Evolutionary conservation across 1,140 invertebrate species (phyloP).

Genomic region (Aethina tumida): DNA sequence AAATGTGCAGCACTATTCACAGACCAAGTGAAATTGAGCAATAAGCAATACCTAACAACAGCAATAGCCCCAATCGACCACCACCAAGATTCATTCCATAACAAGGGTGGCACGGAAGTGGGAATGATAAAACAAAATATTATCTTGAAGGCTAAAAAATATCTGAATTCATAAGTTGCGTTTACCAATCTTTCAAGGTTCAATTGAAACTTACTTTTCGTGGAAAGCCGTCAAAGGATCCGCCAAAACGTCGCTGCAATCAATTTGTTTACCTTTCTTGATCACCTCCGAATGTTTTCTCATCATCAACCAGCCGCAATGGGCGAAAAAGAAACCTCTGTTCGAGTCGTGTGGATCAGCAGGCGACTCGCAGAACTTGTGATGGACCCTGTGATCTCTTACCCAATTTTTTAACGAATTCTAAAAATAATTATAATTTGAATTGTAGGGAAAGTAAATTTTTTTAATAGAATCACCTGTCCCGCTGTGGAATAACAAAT

Average conservation of each 20-base stretch:
- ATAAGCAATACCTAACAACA: slow-evolving; percentile 55
- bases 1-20: slow-evolving; percentile 83
- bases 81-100: slow-evolving; percentile 42
- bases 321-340: slow-evolving; percentile 61
- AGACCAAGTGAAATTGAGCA: slow-evolving; percentile 75
- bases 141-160: slow-evolving; percentile 62
- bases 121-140: slow-evolving; percentile 61
- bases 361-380: slow-evolving; percentile 61
- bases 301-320: slow-evolving; percentile 62
- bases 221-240: slow-evolving; percentile 58
- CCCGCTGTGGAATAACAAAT: slow-evolving; percentile 69
- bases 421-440: slow-evolving; percentile 23
- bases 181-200: background rate
- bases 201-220: slow-evolving; percentile 36
- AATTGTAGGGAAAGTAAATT: background rate
- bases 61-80: slow-evolving; percentile 33
- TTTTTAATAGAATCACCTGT: slow-evolving; percentile 37
- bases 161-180: slow-evolving; percentile 39
- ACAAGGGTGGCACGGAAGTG: slow-evolving; percentile 41
- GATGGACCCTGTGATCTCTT: slow-evolving; percentile 81
- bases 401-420: slow-evolving; percentile 69
- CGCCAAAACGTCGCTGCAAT: slow-evolving; percentile 50
- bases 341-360: slow-evolving; percentile 67
- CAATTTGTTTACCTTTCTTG: slow-evolving; percentile 49
- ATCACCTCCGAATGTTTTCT: slow-evolving; percentile 58